Evolutionary conservation across 2,888 invertebrate species (phyloP).

Genomic region (Monoplex corrugatus): DNA sequence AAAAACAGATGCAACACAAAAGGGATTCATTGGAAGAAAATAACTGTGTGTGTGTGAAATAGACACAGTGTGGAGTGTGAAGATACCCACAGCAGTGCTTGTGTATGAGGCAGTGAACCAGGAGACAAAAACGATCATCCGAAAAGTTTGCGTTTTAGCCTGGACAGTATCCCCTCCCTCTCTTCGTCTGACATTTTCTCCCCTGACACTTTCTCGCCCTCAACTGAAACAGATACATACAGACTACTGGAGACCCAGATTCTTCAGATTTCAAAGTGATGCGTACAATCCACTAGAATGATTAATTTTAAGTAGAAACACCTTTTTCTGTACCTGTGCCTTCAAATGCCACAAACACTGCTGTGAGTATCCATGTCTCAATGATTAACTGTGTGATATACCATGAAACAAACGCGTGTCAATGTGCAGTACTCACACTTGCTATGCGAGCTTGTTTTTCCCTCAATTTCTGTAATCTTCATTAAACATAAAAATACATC

Average conservation of each 20-base stretch:
- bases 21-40: too few species aligned
- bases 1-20: background rate
- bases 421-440: too few species aligned
- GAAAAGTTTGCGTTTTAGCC: slow-evolving; percentile 78
- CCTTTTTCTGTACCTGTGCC: too few species aligned
- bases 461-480: too few species aligned
- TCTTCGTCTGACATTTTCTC: slow-evolving; percentile 65
- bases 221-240: slow-evolving; percentile 60
- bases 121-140: slow-evolving; percentile 57
- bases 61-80: background rate
- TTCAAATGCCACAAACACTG: background rate
- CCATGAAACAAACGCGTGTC: background rate
- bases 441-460: too few species aligned
- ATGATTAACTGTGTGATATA: too few species aligned
- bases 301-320: too few species aligned
- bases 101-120: slow-evolving; percentile 14
- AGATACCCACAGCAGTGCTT: slow-evolving; percentile 40
- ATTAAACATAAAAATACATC: too few species aligned
- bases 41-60: too few species aligned
- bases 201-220: slow-evolving; percentile 61
- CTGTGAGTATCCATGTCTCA: slow-evolving; percentile 5
- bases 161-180: slow-evolving; percentile 72
- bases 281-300: background rate
- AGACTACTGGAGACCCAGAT: background rate
- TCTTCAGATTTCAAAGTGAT: background rate